Conservation (phyloP, 2,797 vertebrate species). For the Dicrostonyx torquatus region DNA sequence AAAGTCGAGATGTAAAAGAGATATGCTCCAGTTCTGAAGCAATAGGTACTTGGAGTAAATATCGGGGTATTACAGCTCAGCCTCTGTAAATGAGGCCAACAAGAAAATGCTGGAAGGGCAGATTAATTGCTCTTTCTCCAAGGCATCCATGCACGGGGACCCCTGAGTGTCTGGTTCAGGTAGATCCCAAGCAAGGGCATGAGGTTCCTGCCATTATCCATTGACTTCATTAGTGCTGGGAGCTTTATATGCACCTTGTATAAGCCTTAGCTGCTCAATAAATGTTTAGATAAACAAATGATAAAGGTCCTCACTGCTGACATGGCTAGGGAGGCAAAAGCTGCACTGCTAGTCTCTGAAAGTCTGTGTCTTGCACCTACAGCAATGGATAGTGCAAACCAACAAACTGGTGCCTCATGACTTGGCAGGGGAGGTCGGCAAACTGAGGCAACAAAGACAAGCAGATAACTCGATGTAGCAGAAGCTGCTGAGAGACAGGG, state of each 20-base stretch:
- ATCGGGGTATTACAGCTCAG: neutral
- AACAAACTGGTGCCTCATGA: neutral
- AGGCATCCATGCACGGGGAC: accelerated
- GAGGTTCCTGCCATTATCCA: accelerated
- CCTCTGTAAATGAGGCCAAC: neutral
- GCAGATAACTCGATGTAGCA: neutral
- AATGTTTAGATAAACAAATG: neutral
- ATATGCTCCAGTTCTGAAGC: neutral
- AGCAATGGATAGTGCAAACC: neutral
- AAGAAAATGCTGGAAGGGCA: neutral
- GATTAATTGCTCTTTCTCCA: neutral
- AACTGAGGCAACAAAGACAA: neutral
- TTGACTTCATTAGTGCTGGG: too few relatives aligned
- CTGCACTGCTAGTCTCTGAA: neutral
- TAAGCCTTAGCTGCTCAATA: neutral
- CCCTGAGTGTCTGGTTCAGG: neutral
- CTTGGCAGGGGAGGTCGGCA: neutral
- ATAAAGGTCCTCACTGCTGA: neutral
- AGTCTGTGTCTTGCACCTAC: neutral
- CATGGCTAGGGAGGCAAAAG: neutral
- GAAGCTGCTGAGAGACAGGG: neutral
- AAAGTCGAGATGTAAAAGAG: neutral
- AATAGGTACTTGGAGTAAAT: neutral
- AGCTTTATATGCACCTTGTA: neutral
- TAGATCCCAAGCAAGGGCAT: neutral